Evolutionary conservation across 2,888 invertebrate species (phyloP).

Genomic region (Lacanobia oleracea): DNA sequence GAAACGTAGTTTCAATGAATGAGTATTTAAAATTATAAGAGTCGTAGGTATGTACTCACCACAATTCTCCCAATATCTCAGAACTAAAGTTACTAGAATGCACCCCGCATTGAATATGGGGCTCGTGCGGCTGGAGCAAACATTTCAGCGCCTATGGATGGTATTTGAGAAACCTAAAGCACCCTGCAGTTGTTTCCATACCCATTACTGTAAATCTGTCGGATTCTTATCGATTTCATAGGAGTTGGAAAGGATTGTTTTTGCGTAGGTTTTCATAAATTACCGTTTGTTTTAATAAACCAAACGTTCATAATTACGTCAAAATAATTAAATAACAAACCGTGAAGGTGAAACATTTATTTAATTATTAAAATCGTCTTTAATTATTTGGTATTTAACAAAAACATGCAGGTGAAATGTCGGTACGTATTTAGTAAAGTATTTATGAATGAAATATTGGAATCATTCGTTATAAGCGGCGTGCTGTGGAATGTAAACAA

Average conservation of each 20-base stretch:
- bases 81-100: not conserved
- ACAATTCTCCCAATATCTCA: not conserved
- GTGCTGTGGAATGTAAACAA: constrained; percentile 63
- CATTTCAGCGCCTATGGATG: constrained; percentile 6
- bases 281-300: not conserved
- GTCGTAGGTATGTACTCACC: not conserved
- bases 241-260: not conserved
- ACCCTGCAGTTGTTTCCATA: not conserved
- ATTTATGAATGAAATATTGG: constrained; percentile 57
- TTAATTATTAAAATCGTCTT: not conserved
- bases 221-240: not conserved
- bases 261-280: not conserved
- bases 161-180: constrained; percentile 8
- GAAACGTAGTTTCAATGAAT: too few species aligned
- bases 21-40: not conserved
- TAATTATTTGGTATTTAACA: constrained; percentile 6
- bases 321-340: not conserved
- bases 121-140: constrained; percentile 15
- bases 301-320: not conserved
- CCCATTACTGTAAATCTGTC: not conserved
- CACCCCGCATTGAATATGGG: not conserved
- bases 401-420: constrained; percentile 23
- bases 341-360: not conserved
- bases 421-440: constrained; percentile 37
- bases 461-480: constrained; percentile 57